Base-by-base conservation (phyloP, 92 coral and sea anemone species). In the Palythoa grandis region DNA sequence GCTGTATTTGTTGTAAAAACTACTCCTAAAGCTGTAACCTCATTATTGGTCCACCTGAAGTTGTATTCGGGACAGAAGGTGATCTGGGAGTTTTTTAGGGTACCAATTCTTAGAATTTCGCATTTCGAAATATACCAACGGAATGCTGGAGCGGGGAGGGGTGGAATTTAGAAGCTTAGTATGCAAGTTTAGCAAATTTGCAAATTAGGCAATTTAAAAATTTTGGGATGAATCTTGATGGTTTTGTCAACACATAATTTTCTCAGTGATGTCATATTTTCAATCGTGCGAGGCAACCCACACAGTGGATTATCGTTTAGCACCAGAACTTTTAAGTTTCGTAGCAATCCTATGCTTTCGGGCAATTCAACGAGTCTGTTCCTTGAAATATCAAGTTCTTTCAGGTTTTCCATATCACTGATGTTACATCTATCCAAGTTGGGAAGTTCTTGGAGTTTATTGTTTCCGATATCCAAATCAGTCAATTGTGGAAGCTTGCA, bases 181-280 rank as follows among this genome's bases (percentile, higher is more conserved):
- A 19, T 19, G 25, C 39, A 53, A 3, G 65, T 19, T 91, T 47
- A 93, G 24, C 82, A 68, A 56, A 93, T 75, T 76, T 92, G 93
- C 84, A 94, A 89, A 22, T 92, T 35, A 24, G 93, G 89, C 48
- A 94, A 87, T 72, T 85, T 88, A 53, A 88, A 94, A 13, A 94
- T 52, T n/a, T 85, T 91, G 19, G 84, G 23, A 1, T 91, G 94
- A 17, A 94, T 78, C 86, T 90, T 89, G 14, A 94, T 69, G 15
- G 92, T 90, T 85, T 79, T 92, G 86, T 94, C 94, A 38, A 94
- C 85, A 66, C 89, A 88, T 24, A 94, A 86, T 57, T 89, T 92
- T 23, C 89, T 74, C 4, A 94, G 92, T 39, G 82, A 84, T 23
- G 54, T 74, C 29, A 94, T 92, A 47, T 88, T 83, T 52, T 72